Evolutionary conservation across 1,140 invertebrate species (phyloP), one percentile per base, ranked within the genome.

Genomic region (Plodia interpunctella): DNA sequence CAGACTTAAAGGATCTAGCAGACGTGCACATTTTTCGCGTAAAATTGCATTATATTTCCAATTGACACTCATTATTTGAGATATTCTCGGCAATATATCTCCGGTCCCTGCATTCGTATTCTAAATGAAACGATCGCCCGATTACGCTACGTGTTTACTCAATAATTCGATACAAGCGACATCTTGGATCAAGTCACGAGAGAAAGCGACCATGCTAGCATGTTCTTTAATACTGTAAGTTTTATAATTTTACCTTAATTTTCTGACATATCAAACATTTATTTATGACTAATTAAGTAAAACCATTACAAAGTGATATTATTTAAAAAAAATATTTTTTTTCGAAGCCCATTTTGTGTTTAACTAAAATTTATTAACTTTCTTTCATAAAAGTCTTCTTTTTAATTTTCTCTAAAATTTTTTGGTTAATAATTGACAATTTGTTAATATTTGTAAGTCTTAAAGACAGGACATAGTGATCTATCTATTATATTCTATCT

Each of bases 81-180:
- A 72, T 72, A 66, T 72, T 69, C 49, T 57, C 52, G 60, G 71
- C 63, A 72, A 81, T 83, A 82, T 77, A 74, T 76, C 78, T 76
- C 65, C 58, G 66, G 68, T 71, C 76, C 78, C 75, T 75, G 70
- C 78, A 74, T 64, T 72, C 61, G 74, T 72, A 71, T 77, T 82
- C 68, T 70, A 68, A 72, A 78, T 76, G 74, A 76, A 83, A 75
- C 74, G 80, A 83, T 84, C 74, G 71, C 63, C 61, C 79, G 80
- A 84, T 83, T 87, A 83, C 75, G 65, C 55, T 75, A 74, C 76
- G 81, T 88, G 82, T 88, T 88, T 88, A 86, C 83, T 83, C 83
- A 88, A 88, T 88, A 88, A 88, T 88, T 88, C 83, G 85, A 86
- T 88, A 82, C 79, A 76, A 68, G 61, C 66, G 65, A 49, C 59